These are phyloP conservation scores for Isoperla grammatica DNA, from an alignment of 2,888 invertebrate genomes.

Conservation along the genomic window DNA sequence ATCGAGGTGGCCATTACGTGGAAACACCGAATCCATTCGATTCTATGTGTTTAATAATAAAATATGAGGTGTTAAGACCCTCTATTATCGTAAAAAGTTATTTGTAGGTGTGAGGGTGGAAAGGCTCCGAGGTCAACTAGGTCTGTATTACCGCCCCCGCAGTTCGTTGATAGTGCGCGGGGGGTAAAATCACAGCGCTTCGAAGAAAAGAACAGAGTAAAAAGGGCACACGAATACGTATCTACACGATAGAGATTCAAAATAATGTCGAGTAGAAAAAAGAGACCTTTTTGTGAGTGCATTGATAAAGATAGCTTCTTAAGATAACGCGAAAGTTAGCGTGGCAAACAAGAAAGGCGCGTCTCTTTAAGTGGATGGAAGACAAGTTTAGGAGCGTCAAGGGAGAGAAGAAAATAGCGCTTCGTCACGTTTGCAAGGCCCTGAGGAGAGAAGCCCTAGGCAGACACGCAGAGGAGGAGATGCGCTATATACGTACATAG, in stretches of 20 bases:
- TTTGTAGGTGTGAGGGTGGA: not conserved
- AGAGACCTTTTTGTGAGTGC: no score
- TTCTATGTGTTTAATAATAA: constrained; percentile 9
- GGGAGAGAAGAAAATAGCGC: constrained; percentile 17
- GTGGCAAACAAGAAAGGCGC: constrained; percentile 1
- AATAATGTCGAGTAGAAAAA: no score
- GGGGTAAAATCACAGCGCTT: no score
- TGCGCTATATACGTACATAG: not conserved
- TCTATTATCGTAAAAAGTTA: constrained; percentile 15
- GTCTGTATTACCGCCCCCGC: no score
- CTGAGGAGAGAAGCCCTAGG: not conserved
- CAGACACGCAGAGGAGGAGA: constrained; percentile 1
- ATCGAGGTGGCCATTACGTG: no score
- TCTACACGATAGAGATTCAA: no score
- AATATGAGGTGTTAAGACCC: constrained; percentile 1
- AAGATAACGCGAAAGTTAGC: not conserved
- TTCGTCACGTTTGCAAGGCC: constrained; percentile 17
- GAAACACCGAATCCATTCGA: constrained; percentile 3
- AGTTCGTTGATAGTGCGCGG: no score
- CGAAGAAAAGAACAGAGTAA: no score
- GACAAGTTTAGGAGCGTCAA: constrained; percentile 21
- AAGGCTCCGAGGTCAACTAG: not conserved
- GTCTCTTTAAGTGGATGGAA: constrained; percentile 19
- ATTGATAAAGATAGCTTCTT: no score
- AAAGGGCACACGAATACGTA: no score